Conservation (phyloP, 1,140 invertebrate genomes). For the Linepithema humile region DNA sequence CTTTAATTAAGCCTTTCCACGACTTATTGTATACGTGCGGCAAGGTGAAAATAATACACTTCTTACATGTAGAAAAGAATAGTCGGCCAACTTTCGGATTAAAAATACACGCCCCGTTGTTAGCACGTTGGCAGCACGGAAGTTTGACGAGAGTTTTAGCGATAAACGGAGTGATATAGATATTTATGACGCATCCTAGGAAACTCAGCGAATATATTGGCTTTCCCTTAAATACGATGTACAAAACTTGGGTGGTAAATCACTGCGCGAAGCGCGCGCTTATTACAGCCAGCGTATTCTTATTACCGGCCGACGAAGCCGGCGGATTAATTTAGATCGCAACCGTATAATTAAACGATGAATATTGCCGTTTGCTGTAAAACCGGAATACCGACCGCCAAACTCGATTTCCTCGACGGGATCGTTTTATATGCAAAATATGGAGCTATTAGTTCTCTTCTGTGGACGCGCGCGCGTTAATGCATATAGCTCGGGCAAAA, state of each 20-base stretch:
- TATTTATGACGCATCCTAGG: constrained; percentile 46
- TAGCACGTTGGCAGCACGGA: background rate
- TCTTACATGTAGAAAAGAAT: constrained; percentile 12
- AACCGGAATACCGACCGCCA: constrained; percentile 3
- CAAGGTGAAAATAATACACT: background rate
- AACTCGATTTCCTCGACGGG: constrained; percentile 16
- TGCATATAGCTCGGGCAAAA: constrained; percentile 1
- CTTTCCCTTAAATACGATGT: constrained; percentile 46
- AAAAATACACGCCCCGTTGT: background rate
- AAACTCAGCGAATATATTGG: constrained; percentile 53
- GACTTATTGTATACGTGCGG: background rate
- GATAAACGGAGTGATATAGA: constrained; percentile 36
- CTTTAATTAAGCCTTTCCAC: background rate
- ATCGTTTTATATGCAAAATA: constrained; percentile 44
- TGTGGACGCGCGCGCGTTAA: background rate
- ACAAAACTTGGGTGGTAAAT: constrained; percentile 52
- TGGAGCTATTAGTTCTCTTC: constrained; percentile 15
- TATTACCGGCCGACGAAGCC: constrained; percentile 24
- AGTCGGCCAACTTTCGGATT: background rate
- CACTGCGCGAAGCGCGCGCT: constrained; percentile 9
- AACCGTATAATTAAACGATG: constrained; percentile 38
- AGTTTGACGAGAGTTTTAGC: constrained; percentile 35
- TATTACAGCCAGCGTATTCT: constrained; percentile 41
- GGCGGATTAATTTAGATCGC: constrained; percentile 42
- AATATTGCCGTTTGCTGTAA: constrained; percentile 39